phyloP scores from a whole-genome alignment of 2,113 vertebrate species.

The Salvelinus alpinus region DNA sequence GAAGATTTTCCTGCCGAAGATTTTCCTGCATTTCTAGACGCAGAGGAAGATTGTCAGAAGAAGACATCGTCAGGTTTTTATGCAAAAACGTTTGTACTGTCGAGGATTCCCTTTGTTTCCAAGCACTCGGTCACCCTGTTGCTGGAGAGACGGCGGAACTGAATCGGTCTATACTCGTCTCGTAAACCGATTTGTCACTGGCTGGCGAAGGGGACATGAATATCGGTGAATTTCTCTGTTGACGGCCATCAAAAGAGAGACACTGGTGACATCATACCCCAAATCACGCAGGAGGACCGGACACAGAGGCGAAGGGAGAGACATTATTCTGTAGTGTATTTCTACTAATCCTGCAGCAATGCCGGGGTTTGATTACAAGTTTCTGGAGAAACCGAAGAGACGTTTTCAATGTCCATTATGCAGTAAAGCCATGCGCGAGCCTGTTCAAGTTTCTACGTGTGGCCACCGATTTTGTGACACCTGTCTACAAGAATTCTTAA shows the following conservation, averaged over 20 bases:
- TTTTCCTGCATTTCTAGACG: constrained; percentile 3
- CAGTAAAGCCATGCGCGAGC: constrained; percentile 95
- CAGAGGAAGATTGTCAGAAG: background rate
- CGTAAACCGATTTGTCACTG: constrained; percentile 21
- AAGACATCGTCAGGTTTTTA: background rate
- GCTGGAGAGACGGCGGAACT: constrained; percentile 35
- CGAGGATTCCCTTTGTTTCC: constrained; percentile 18
- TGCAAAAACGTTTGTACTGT: constrained; percentile 6
- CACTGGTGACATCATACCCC: constrained; percentile 37
- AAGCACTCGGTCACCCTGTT: constrained; percentile 21
- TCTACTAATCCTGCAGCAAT: constrained; percentile 70
- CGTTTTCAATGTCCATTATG: constrained; percentile 93
- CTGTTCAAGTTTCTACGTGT: constrained; percentile 97
- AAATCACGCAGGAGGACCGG: constrained; percentile 36
- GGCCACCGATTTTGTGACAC: constrained; percentile 98
- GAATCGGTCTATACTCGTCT: constrained; percentile 22
- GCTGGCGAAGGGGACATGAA: constrained; percentile 55
- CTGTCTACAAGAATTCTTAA: constrained; percentile 95
- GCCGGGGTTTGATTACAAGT: constrained; percentile 98
- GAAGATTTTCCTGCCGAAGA: constrained; percentile 10
- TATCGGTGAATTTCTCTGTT: constrained; percentile 5
- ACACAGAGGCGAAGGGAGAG: constrained; percentile 25
- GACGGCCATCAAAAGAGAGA: constrained; percentile 34
- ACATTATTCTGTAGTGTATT: background rate
- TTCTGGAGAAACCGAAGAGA: constrained; percentile 94